Evolutionary conservation across 2,113 vertebrate genomes (phyloP).

Genomic region (Eleginops maclovinus): DNA sequence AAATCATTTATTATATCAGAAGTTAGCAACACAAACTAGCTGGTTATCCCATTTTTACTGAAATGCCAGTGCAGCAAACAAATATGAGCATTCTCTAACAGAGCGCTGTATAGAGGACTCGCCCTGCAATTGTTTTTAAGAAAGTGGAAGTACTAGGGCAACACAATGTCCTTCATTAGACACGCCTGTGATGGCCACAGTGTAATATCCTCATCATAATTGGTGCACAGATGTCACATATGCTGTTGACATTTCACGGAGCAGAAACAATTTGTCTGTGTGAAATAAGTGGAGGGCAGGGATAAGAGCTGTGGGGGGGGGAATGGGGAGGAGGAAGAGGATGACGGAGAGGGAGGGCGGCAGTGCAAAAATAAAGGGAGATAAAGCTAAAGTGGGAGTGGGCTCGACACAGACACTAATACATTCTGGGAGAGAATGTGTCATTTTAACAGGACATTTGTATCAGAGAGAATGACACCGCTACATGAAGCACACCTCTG

Average conservation of each 20-base stretch:
- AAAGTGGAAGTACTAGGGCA: slow-evolving; percentile 50
- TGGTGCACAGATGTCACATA: slow-evolving; percentile 76
- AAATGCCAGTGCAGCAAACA: neutral
- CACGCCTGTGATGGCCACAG: slow-evolving; percentile 64
- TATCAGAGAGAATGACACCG: slow-evolving; percentile 66
- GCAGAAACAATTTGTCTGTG: slow-evolving; percentile 76
- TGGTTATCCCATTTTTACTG: neutral
- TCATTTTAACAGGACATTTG: slow-evolving; percentile 73
- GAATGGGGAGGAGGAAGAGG: neutral
- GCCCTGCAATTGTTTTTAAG: slow-evolving; percentile 35
- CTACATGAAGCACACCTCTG: slow-evolving; percentile 69
- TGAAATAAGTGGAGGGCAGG: slow-evolving; percentile 63
- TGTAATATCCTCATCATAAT: slow-evolving; percentile 79
- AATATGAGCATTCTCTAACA: neutral
- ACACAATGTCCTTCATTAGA: slow-evolving; percentile 62
- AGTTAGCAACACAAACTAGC: neutral
- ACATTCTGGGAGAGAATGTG: slow-evolving; percentile 66
- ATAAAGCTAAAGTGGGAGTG: slow-evolving; percentile 32
- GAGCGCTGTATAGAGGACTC: neutral
- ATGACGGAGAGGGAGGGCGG: neutral
- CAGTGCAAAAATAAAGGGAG: slow-evolving; percentile 36
- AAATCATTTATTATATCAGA: neutral
- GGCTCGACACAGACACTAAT: slow-evolving; percentile 69
- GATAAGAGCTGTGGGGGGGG: slow-evolving; percentile 30
- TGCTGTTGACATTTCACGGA: slow-evolving; percentile 80